Conservation (phyloP, 2,888 invertebrate genomes). For the Pristionchus japonicus region DNA sequence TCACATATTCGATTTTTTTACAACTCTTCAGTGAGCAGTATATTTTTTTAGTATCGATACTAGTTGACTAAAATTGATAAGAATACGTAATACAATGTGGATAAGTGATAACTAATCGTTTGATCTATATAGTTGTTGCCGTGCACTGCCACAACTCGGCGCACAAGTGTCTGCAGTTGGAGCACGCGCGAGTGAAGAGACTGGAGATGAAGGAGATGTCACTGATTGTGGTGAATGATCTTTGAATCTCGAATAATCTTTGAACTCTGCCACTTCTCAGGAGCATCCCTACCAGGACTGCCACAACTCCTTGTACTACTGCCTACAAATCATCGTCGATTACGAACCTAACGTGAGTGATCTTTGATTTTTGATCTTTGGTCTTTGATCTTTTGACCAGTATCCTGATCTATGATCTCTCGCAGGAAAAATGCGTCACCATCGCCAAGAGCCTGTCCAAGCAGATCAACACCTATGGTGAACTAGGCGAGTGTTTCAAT, state of each 20-base stretch:
- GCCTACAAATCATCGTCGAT: not conserved
- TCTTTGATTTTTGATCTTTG: not conserved
- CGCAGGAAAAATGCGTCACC: not conserved
- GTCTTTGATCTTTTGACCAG: not conserved
- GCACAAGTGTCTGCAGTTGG: not conserved
- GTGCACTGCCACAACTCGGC: not conserved
- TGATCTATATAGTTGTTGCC: not conserved
- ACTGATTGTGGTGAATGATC: not conserved
- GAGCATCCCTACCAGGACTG: not conserved
- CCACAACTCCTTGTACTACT: not conserved
- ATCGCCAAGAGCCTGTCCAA: not conserved
- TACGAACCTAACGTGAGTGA: not conserved
- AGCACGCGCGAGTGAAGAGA: not conserved
- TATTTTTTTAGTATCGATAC: no score
- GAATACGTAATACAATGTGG: no score
- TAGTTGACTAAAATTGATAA: no score
- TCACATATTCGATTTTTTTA: no score
- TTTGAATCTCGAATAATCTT: not conserved
- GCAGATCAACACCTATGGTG: not conserved
- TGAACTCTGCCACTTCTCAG: not conserved
- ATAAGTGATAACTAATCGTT: not conserved
- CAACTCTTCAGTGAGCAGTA: no score
- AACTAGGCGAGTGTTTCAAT: not conserved
- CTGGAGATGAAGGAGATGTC: not conserved
- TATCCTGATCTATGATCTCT: not conserved